Percentiles rank a stretch among this genome's conserved stretches.
Evolutionary conservation across 2,113 vertebrate genomes (phyloP).

Genomic region (Cisticola juncidis): DNA sequence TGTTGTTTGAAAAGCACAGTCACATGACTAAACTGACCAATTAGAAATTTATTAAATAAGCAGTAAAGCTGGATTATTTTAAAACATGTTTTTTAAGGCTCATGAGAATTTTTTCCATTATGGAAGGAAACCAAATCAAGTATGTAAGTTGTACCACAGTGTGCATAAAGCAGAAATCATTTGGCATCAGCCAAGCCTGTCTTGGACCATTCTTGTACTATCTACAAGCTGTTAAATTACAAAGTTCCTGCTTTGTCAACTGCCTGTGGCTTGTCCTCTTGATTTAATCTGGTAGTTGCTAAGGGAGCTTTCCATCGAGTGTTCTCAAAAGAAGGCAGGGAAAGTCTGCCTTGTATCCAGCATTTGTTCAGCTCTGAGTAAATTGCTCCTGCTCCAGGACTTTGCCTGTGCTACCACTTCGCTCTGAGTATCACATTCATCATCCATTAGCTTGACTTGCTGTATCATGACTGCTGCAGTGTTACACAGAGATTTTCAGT

Average conservation of each 20-base stretch:
- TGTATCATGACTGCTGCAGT: background rate
- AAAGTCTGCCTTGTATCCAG: background rate
- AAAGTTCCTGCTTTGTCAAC: background rate
- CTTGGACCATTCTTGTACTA: background rate
- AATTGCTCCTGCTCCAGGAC: slow-evolving; percentile 16
- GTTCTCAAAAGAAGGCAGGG: background rate
- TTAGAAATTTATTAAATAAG: background rate
- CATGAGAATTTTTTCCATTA: background rate
- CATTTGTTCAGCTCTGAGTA: slow-evolving; percentile 8
- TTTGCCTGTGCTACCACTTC: background rate
- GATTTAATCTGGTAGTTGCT: slow-evolving; percentile 6
- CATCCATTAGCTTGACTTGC: background rate
- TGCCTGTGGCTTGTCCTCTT: background rate
- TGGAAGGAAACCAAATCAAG: background rate
- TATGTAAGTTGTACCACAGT: background rate
- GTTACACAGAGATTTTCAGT: background rate
- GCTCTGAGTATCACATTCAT: background rate
- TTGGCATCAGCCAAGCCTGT: background rate
- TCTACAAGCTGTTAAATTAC: background rate
- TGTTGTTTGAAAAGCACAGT: background rate
- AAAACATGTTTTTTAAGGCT: background rate
- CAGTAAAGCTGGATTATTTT: background rate
- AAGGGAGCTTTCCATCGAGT: background rate
- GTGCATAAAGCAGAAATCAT: background rate
- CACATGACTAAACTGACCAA: background rate